Evolutionary conservation across 1,140 invertebrate genomes (phyloP).

Genomic region (Bicyclus anynana): DNA sequence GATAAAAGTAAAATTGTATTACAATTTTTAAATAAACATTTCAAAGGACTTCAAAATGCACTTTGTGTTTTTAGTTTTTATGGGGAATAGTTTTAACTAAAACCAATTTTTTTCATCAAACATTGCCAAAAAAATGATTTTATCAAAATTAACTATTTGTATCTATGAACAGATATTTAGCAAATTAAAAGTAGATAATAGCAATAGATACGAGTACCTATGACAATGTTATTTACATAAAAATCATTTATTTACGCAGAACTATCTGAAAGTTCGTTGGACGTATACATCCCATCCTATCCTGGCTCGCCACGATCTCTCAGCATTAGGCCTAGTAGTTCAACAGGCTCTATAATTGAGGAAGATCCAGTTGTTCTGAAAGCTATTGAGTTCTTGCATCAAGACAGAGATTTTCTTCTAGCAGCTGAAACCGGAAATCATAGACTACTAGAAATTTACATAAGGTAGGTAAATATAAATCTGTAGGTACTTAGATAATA

Average conservation of each 20-base stretch:
- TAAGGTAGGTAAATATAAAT: slow-evolving; percentile 33
- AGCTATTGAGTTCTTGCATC: slow-evolving; percentile 47
- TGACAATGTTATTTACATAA: background rate
- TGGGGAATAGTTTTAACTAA: no score
- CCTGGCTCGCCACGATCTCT: slow-evolving; percentile 41
- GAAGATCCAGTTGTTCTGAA: slow-evolving; percentile 27
- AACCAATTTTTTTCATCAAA: background rate
- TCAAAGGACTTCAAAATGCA: no score
- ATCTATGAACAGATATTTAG: no score
- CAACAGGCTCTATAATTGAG: slow-evolving; percentile 16
- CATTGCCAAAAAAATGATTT: background rate
- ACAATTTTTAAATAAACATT: no score
- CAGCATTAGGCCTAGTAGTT: slow-evolving; percentile 17
- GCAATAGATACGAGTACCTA: no score
- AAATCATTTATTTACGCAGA: slow-evolving; percentile 29
- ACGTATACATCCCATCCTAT: slow-evolving; percentile 41
- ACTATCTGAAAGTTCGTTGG: slow-evolving; percentile 40
- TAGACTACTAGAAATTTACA: slow-evolving; percentile 35
- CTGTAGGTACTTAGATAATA: no score
- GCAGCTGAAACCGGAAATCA: slow-evolving; percentile 54
- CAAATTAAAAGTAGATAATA: no score
- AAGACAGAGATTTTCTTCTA: slow-evolving; percentile 49
- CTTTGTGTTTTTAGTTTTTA: no score
- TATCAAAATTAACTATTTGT: no score
- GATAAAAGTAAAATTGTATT: no score